These are phyloP conservation scores for Parazoanthus darwini DNA, from an alignment of 92 coral and sea anemone species.

Conservation along the genomic window DNA sequence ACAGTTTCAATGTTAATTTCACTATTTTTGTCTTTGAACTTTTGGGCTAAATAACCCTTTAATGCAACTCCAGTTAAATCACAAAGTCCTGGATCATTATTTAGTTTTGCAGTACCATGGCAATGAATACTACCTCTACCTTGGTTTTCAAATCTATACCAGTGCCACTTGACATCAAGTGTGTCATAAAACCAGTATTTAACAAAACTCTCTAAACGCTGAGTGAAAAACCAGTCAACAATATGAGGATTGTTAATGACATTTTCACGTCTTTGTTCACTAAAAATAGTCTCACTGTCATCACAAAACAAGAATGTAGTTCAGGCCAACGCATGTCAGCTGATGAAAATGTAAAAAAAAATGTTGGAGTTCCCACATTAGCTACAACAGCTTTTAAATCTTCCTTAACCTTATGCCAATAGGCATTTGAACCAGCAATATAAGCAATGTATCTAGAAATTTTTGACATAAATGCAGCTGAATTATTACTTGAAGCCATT, in stretches of 20 bases:
- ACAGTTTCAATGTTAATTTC: neutral
- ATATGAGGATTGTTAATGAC: constrained; percentile 35
- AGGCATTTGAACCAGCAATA: neutral
- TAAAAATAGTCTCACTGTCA: neutral
- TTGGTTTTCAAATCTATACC: no score
- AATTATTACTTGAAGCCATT: constrained; percentile 9
- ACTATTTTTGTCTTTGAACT: no score
- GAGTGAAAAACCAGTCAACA: constrained; percentile 10
- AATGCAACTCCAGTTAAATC: neutral
- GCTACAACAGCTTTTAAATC: neutral
- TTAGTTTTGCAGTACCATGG: neutral
- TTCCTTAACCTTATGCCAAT: no score
- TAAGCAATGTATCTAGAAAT: neutral
- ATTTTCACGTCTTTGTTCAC: neutral
- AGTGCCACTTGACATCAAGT: neutral
- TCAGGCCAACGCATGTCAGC: neutral
- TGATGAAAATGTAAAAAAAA: constrained; percentile 6
- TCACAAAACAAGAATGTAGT: constrained; percentile 21
- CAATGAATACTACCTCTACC: no score
- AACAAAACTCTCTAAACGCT: neutral
- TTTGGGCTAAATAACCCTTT: neutral
- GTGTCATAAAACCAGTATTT: no score
- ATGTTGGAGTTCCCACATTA: neutral
- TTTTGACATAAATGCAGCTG: constrained; percentile 1
- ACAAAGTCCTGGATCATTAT: constrained; percentile 19